Percentiles rank a stretch among this genome's conserved stretches.
These are phyloP conservation scores for Rhinolophus sinicus DNA, from an alignment of 2,113 vertebrate species.

Conservation along the genomic window DNA sequence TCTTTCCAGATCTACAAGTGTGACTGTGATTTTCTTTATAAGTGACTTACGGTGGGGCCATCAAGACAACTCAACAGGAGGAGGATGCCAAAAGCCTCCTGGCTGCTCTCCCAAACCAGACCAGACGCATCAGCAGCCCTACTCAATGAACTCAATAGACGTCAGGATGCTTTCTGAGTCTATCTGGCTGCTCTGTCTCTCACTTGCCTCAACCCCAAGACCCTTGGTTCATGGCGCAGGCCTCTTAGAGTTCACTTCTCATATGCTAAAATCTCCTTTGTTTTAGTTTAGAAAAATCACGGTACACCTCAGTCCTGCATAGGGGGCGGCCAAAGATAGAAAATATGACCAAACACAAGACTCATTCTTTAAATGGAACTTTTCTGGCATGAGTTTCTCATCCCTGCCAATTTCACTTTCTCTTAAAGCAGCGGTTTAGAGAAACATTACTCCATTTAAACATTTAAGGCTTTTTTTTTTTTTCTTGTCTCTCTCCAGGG, in stretches of 20 bases:
- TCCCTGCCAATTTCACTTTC: background rate
- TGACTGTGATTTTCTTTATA: background rate
- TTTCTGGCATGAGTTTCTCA: background rate
- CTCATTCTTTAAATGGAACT: background rate
- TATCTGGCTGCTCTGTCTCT: background rate
- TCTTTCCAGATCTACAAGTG: slow-evolving; percentile 19
- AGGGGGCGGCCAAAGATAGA: background rate
- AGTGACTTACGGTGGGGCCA: background rate
- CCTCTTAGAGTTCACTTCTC: background rate
- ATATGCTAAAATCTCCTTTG: background rate
- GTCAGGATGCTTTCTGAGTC: slow-evolving; percentile 35
- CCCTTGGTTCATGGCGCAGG: slow-evolving; percentile 10
- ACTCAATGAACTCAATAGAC: background rate
- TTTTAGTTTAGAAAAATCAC: background rate
- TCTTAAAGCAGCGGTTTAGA: background rate
- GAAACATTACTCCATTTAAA: background rate
- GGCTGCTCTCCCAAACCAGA: background rate
- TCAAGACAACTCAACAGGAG: background rate
- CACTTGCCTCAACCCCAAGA: background rate
- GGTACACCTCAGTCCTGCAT: background rate
- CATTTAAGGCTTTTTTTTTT: background rate
- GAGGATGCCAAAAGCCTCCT: slow-evolving; percentile 21
- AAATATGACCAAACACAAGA: background rate
- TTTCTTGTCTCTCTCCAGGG: too few relatives aligned
- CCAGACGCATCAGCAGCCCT: background rate